Percentiles rank a stretch among this genome's conserved stretches.
phyloP scores from a whole-genome alignment of 2,113 vertebrate species.

The Amblyornis subalaris region DNA sequence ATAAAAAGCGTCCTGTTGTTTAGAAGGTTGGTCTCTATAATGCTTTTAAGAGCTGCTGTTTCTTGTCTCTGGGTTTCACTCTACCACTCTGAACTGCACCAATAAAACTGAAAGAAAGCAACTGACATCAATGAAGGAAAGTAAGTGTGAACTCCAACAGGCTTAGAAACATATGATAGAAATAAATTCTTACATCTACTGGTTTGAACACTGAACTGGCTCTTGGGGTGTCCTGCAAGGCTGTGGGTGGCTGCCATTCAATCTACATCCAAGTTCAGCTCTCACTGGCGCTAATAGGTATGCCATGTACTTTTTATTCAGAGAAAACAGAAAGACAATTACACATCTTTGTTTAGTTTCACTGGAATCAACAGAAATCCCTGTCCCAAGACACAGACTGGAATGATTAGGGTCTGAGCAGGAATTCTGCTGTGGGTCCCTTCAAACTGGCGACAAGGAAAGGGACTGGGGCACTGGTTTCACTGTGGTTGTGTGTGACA shows the following conservation, averaged over 20 bases:
- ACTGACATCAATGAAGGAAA: background rate
- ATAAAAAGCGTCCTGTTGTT: background rate
- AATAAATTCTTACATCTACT: background rate
- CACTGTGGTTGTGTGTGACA: background rate
- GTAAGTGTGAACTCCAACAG: background rate
- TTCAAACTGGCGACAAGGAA: background rate
- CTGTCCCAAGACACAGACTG: background rate
- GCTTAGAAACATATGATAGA: background rate
- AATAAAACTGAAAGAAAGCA: background rate
- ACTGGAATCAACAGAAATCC: background rate
- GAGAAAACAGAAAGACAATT: background rate
- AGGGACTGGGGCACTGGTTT: background rate
- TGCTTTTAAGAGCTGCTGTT: background rate
- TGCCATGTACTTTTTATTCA: fast-evolving
- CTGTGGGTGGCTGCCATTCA: background rate
- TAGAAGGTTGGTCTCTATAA: background rate
- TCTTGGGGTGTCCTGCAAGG: background rate
- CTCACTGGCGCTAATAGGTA: background rate
- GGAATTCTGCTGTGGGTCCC: background rate
- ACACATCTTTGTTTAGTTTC: background rate
- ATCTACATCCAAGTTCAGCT: background rate
- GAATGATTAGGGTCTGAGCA: background rate
- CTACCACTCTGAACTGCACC: background rate
- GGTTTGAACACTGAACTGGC: background rate
- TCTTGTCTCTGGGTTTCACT: background rate